phyloP scores from a whole-genome alignment of 2,113 vertebrate species.

The Pandion haliaetus region DNA sequence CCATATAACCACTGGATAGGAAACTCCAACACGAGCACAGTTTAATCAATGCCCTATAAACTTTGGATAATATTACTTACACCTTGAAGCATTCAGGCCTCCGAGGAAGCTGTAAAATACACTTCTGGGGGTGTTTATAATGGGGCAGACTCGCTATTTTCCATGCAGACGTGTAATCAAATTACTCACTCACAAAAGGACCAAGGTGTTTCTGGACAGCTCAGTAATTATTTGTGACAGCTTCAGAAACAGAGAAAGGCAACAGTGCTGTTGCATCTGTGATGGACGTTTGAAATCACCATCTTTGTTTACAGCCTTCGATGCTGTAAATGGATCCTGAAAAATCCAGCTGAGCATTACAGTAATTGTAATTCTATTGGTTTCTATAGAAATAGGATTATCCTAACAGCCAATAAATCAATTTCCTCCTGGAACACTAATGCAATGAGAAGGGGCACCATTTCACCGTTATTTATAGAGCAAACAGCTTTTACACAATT shows the following conservation, averaged over 20 bases:
- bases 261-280: background rate
- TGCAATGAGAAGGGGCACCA: background rate
- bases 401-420: conserved; percentile 52
- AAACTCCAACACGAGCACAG: background rate
- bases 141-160: background rate
- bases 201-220: background rate
- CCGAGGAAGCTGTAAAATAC: background rate
- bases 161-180: conserved; percentile 1
- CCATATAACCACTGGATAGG: background rate
- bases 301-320: background rate
- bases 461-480: conserved; percentile 44
- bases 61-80: background rate
- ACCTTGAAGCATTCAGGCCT: background rate
- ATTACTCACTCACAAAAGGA: conserved; percentile 9
- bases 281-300: background rate
- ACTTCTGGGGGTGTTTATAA: background rate
- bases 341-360: background rate
- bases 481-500: conserved; percentile 53
- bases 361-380: conserved; percentile 11
- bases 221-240: conserved; percentile 6
- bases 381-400: conserved; percentile 18
- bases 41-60: conserved; percentile 1
- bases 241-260: background rate
- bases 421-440: background rate
- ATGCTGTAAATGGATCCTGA: background rate